Conservation (phyloP, 2,888 invertebrate species). For the Suillia variegata region DNA sequence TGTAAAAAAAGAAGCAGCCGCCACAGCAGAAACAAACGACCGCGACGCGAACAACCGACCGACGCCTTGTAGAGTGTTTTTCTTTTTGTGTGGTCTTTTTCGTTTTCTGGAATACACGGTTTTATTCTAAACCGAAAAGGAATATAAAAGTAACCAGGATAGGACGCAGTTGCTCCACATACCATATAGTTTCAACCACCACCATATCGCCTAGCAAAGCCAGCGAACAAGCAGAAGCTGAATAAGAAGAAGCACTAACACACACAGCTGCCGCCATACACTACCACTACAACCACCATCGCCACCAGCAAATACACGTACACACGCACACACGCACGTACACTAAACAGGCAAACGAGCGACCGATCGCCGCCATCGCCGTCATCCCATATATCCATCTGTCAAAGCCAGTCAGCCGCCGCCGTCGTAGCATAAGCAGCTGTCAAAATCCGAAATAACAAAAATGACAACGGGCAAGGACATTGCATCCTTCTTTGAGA, state of each 20-base stretch:
- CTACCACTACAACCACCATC: background rate
- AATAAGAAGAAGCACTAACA: no score
- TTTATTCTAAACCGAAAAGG: background rate
- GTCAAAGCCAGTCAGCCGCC: background rate
- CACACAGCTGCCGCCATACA: background rate
- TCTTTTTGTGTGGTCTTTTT: no score
- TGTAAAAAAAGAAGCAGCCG: no score
- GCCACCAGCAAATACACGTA: background rate
- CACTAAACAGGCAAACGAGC: no score
- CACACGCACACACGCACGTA: background rate
- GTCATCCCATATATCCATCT: no score
- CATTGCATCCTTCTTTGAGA: constrained; percentile 91
- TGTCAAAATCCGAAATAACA: no score
- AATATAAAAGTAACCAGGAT: no score
- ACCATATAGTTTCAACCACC: background rate
- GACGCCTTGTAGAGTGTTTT: no score
- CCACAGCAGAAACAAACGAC: background rate
- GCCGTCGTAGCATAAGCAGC: constrained; percentile 1
- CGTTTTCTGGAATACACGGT: no score
- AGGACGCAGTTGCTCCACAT: background rate
- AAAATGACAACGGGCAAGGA: constrained; percentile 87
- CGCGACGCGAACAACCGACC: no score
- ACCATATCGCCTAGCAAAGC: no score
- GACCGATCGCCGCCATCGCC: background rate
- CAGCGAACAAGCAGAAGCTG: no score